phyloP scores from a whole-genome alignment of 1,140 invertebrate genomes.

The Bombyx mandarina region DNA sequence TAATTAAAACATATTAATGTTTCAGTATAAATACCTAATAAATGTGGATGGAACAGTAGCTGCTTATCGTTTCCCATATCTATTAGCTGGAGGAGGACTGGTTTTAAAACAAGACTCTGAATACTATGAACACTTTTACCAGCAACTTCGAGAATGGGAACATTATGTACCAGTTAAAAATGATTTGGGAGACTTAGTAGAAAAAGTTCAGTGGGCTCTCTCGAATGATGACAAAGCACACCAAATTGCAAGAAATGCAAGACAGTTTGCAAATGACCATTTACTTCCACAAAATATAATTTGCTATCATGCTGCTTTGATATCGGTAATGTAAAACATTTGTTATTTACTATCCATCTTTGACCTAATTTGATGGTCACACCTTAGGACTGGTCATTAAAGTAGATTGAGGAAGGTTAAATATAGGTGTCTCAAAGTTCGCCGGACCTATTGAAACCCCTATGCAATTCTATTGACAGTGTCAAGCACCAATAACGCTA shows the following conservation, averaged over 20 bases:
- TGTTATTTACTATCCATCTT: not conserved
- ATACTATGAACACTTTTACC: conserved; percentile 97
- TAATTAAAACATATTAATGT: conserved; percentile 18
- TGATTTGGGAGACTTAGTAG: conserved; percentile 86
- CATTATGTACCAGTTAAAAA: conserved; percentile 90
- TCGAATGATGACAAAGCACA: conserved; percentile 81
- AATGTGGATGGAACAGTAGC: conserved; percentile 97
- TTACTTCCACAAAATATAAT: conserved; percentile 89
- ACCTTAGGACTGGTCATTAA: too few relatives aligned
- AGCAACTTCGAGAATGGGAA: conserved; percentile 78
- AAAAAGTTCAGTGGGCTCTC: conserved; percentile 86
- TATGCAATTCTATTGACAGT: too few relatives aligned
- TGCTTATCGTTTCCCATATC: conserved; percentile 93
- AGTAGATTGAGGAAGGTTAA: too few relatives aligned
- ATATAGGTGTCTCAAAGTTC: too few relatives aligned
- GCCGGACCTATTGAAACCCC: too few relatives aligned
- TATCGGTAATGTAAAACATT: conserved; percentile 73
- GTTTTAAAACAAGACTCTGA: conserved; percentile 94
- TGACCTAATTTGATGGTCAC: too few relatives aligned
- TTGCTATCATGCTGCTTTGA: conserved; percentile 89
- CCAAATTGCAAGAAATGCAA: conserved; percentile 80
- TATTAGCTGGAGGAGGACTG: conserved; percentile 87
- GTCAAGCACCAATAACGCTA: too few relatives aligned
- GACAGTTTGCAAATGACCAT: conserved; percentile 82
- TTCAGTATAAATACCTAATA: conserved; percentile 96